phyloP scores from a whole-genome alignment of 2,113 vertebrate genomes.

The Phrynosoma blainvillii region DNA sequence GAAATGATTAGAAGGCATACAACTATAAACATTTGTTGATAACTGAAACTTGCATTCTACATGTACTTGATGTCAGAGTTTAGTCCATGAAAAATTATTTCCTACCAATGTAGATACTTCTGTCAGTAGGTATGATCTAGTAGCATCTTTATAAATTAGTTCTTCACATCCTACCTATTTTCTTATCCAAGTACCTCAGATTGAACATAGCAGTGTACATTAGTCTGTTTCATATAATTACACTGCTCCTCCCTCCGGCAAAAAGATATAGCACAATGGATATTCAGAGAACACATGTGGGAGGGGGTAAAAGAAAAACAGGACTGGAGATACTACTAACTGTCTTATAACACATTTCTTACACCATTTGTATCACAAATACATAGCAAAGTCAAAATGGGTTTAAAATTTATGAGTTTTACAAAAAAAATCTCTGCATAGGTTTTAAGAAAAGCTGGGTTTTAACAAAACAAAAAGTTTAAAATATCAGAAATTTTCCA shows the following conservation, averaged over 20 bases:
- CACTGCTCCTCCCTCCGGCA: neutral
- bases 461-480: neutral
- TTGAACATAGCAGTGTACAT: neutral
- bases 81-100: neutral
- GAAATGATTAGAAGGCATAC: no score
- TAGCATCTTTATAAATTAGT: neutral
- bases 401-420: neutral
- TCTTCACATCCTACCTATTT: neutral
- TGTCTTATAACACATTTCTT: neutral
- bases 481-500: neutral
- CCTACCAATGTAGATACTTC: neutral
- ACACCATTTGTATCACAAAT: neutral
- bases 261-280: neutral
- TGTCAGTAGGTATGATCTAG: neutral
- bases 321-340: neutral
- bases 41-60: neutral
- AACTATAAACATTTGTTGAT: no score
- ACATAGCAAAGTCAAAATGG: neutral
- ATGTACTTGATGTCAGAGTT: neutral
- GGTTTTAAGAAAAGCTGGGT: neutral
- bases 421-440: neutral
- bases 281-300: neutral
- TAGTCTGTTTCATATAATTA: neutral
- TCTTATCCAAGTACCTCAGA: neutral
- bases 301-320: neutral